phyloP scores from a whole-genome alignment of 2,113 vertebrate species.

The Archilochus colubris region DNA sequence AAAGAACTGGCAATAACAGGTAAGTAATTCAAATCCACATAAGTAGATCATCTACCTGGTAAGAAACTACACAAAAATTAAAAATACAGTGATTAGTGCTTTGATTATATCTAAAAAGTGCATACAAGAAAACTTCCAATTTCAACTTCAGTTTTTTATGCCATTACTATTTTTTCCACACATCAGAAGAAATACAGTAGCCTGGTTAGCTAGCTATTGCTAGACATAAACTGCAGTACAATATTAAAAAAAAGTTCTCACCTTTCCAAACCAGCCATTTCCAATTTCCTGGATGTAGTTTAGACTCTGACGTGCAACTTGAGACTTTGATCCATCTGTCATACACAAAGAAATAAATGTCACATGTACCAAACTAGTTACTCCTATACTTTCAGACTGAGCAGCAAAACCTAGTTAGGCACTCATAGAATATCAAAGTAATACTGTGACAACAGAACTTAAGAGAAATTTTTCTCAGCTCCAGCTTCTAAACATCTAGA shows the following conservation, averaged over 20 bases:
- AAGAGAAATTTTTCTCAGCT: background rate
- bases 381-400: background rate
- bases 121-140: background rate
- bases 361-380: background rate
- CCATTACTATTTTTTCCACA: background rate
- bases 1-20: background rate
- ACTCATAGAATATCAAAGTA: background rate
- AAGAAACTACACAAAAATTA: background rate
- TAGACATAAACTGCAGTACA: background rate
- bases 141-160: background rate
- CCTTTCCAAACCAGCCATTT: conserved; percentile 98
- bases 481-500: background rate
- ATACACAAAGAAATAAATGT: conserved; percentile 21
- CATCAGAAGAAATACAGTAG: background rate
- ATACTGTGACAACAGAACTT: background rate
- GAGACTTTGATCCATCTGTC: conserved; percentile 86
- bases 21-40: background rate
- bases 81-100: background rate
- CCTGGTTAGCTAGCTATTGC: background rate
- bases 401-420: background rate
- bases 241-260: conserved; percentile 42
- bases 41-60: background rate
- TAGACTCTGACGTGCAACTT: conserved; percentile 90
- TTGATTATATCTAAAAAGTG: background rate
- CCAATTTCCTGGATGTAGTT: conserved; percentile 99